Percentiles rank a stretch among this genome's conserved stretches.
Conservation (phyloP, 2,888 invertebrate genomes). For the Girardia tigrina region DNA sequence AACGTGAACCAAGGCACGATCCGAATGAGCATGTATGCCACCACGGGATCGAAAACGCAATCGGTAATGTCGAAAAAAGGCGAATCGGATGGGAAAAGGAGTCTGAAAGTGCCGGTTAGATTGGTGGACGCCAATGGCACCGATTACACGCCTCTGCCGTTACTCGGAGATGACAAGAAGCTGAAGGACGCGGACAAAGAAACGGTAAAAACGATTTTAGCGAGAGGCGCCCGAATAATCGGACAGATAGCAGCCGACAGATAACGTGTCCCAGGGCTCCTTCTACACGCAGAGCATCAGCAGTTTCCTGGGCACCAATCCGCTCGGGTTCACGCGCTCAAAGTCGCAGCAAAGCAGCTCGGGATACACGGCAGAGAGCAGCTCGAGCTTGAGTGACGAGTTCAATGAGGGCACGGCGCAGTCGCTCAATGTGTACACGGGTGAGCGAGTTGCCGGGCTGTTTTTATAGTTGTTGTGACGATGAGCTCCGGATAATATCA, state of each 20-base stretch:
- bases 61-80: slow-evolving; percentile 27
- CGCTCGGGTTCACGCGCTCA: background rate
- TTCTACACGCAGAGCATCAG: background rate
- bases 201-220: slow-evolving; percentile 6
- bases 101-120: slow-evolving; percentile 24
- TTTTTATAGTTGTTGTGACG: too few relatives aligned
- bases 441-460: too few relatives aligned
- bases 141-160: slow-evolving; percentile 31
- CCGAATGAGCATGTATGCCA: slow-evolving; percentile 10
- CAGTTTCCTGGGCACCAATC: slow-evolving; percentile 19
- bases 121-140: slow-evolving; percentile 28
- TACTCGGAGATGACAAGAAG: slow-evolving; percentile 27
- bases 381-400: background rate
- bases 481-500: too few relatives aligned
- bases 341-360: slow-evolving; percentile 9
- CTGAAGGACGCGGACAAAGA: slow-evolving; percentile 32
- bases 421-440: background rate
- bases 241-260: background rate
- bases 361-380: background rate
- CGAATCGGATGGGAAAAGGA: slow-evolving; percentile 25
- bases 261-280: background rate
- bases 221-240: too few relatives aligned
- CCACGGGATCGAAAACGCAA: background rate
- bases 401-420: slow-evolving; percentile 4
- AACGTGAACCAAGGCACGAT: background rate